Evolutionary conservation across 2,797 vertebrate species (phyloP).

Genomic region (Hypotaenidia okinawae): DNA sequence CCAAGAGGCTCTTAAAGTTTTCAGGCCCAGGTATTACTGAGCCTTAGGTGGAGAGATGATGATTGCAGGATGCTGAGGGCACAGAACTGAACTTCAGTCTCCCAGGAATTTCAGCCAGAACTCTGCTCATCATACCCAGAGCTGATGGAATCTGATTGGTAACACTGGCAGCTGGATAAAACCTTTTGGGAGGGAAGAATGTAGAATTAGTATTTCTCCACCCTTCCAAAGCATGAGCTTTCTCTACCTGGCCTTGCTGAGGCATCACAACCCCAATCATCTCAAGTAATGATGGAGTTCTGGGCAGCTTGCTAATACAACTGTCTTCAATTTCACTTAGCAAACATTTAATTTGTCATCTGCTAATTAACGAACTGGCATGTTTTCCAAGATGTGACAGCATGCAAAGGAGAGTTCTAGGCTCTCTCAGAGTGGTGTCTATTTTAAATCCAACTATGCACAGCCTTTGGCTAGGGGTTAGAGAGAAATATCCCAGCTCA

Average conservation of each 20-base stretch:
- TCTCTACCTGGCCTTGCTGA: background rate
- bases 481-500: background rate
- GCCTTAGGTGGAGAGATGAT: background rate
- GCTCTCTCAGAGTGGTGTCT: background rate
- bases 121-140: background rate
- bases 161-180: background rate
- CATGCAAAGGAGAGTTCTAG: slow-evolving; percentile 35
- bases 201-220: background rate
- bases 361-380: slow-evolving; percentile 47
- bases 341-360: slow-evolving; percentile 51
- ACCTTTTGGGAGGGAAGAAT: background rate
- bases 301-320: background rate
- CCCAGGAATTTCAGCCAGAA: background rate
- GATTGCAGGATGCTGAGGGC: background rate
- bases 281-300: background rate
- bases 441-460: slow-evolving; percentile 25
- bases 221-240: background rate
- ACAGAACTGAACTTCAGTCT: background rate
- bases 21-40: background rate
- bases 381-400: background rate
- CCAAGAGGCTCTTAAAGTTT: background rate
- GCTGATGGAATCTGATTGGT: background rate
- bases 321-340: slow-evolving; percentile 24
- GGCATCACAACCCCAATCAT: background rate
- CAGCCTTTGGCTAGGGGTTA: background rate